Evolutionary conservation across 2,797 vertebrate species (phyloP), one percentile per base, ranked within the genome.

Genomic region (Ctenopoma multispine): DNA sequence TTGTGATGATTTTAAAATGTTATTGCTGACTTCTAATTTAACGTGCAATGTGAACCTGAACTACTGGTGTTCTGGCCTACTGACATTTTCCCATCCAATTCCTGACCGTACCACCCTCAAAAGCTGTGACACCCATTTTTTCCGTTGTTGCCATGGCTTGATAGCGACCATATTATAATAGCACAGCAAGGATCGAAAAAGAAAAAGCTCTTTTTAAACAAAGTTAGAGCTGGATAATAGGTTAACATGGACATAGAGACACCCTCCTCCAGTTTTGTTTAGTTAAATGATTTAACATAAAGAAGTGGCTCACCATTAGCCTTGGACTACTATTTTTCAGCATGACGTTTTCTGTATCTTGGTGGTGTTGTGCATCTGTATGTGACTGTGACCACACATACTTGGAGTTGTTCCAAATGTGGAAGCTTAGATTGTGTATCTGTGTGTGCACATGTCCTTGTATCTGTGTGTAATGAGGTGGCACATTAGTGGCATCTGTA

Each of bases 401-500:
- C 34, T 69, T 53, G 29, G 12, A 23, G 1, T 7, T 47, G n/a
- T 53, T 29, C 4, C 47, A 10, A 40, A 38, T 43, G 46, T 44
- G 17, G 14, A 72, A 27, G 56, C 23, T 23, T 38, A 6, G 1
- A 23, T 44, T 40, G 71, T 11, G 7, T 59, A 31, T 58, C 1
- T 23, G 18, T 67, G 40, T 24, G 17, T 54, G 34, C 77, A 83
- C 59, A 72, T 81, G 81, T 47, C 7, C 75, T 61, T 70, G 59
- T 87, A 57, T 83, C 6, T 6, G 21, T 82, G 89, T 75, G 66
- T 87, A 90, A 92, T 92, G 83, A 59, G 66, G 63, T 76, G 83
- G 81, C 68, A 87, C 81, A 68, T 75, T 72, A 29, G 40, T 61
- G 75, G 72, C 89, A 87, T 89, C 82, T 88, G 88, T 75, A 87